phyloP scores from a whole-genome alignment of 2,888 invertebrate species.

The Calameuta pallipes region DNA sequence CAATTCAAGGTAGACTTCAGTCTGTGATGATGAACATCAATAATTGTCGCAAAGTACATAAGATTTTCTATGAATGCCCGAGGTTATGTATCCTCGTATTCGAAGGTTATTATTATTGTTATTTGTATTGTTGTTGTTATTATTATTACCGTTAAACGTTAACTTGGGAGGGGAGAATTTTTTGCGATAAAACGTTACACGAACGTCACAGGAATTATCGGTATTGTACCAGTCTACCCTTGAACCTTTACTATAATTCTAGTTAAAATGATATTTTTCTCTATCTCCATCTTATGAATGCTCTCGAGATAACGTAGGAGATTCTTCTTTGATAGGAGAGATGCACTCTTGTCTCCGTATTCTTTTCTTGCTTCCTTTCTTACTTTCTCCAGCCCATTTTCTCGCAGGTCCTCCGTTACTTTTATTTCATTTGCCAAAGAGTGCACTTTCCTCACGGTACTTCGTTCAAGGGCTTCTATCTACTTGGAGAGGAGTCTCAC shows the following conservation, averaged over 20 bases:
- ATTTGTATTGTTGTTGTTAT: neutral
- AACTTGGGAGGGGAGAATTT: neutral
- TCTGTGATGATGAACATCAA: constrained; percentile 30
- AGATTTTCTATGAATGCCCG: neutral
- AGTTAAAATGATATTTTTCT: neutral
- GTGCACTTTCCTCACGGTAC: neutral
- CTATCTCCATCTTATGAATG: neutral
- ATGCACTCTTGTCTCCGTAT: neutral
- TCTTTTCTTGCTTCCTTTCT: neutral
- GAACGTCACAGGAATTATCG: neutral
- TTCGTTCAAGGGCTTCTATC: neutral
- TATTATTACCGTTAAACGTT: neutral
- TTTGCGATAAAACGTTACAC: neutral
- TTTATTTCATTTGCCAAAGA: neutral
- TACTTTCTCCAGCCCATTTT: neutral
- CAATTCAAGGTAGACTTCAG: constrained; percentile 28
- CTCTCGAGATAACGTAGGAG: neutral
- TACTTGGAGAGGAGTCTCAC: neutral
- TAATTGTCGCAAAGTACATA: constrained; percentile 6
- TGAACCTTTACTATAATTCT: neutral
- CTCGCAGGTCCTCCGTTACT: neutral
- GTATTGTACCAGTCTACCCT: neutral
- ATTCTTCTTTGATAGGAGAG: neutral
- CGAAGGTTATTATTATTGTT: neutral
- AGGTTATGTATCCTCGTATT: neutral